phyloP scores from a whole-genome alignment of 2,113 vertebrate species.

The Mandrillus leucophaeus region DNA sequence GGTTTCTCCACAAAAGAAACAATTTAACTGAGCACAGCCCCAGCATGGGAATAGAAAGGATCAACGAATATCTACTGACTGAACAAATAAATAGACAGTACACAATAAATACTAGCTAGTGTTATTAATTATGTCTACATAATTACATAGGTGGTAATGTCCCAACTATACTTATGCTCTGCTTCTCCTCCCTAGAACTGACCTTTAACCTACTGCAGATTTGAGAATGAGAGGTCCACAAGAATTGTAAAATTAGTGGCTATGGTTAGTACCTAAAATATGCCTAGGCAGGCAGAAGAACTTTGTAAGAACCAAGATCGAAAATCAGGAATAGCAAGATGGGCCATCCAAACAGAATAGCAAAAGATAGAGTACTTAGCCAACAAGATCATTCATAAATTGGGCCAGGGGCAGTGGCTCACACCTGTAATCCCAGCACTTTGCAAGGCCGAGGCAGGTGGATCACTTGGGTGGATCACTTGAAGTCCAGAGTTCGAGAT shows the following conservation, averaged over 20 bases:
- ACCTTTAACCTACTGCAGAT: not conserved
- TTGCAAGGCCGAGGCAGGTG: no score
- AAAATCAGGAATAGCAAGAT: conserved; percentile 7
- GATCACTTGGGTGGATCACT: no score
- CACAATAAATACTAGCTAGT: not conserved
- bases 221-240: not conserved
- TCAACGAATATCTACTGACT: not conserved
- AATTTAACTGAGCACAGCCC: not conserved
- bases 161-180: not conserved
- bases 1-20: not conserved
- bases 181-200: not conserved
- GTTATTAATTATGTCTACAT: not conserved
- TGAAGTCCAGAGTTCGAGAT: no score
- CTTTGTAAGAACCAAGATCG: not conserved
- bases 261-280: not conserved
- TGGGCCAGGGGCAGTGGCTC: no score
- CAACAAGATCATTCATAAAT: not conserved
- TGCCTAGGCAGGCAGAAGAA: not conserved
- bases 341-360: not conserved
- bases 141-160: not conserved
- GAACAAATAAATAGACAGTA: not conserved
- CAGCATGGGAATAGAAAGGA: not conserved
- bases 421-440: no score
- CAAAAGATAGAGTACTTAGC: not conserved
- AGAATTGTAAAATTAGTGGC: not conserved